phyloP scores from a whole-genome alignment of 2,888 invertebrate genomes.

The Diarsia brunnea region DNA sequence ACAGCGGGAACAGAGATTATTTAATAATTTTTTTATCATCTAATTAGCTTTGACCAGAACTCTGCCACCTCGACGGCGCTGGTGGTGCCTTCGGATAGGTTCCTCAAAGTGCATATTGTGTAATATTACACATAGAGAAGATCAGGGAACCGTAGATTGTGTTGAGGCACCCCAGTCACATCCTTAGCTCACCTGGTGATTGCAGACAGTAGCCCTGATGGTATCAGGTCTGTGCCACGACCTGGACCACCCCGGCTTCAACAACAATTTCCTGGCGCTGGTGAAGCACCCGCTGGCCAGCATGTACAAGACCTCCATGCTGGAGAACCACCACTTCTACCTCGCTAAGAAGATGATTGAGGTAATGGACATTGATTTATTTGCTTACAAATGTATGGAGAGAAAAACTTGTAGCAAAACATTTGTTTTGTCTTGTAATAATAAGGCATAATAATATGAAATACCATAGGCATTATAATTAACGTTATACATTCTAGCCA shows the following conservation, averaged over 20 bases:
- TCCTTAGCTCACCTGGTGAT: not conserved
- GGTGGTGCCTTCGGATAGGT: not conserved
- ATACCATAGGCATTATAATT: not conserved
- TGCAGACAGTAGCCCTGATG: slow-evolving; percentile 89
- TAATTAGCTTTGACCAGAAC: not conserved
- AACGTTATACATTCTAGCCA: not conserved
- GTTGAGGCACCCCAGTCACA: not conserved
- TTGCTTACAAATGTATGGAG: not conserved
- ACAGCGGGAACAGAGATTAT: too few species aligned
- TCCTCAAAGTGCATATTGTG: not conserved
- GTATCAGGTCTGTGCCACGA: slow-evolving; percentile 91
- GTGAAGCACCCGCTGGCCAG: slow-evolving; percentile 88
- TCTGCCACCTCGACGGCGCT: not conserved
- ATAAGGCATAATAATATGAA: not conserved
- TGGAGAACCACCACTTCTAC: slow-evolving; percentile 92
- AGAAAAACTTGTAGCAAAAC: not conserved
- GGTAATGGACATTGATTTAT: slow-evolving; percentile 73
- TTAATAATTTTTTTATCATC: not conserved
- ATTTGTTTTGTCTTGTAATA: not conserved
- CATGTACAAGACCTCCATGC: slow-evolving; percentile 90
- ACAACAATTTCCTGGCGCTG: slow-evolving; percentile 91
- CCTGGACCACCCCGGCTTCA: slow-evolving; percentile 91
- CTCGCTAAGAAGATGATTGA: slow-evolving; percentile 90
- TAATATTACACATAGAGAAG: not conserved
- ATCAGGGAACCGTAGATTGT: not conserved